phyloP scores from a whole-genome alignment of 1,140 invertebrate genomes.

The Solenopsis invicta region DNA sequence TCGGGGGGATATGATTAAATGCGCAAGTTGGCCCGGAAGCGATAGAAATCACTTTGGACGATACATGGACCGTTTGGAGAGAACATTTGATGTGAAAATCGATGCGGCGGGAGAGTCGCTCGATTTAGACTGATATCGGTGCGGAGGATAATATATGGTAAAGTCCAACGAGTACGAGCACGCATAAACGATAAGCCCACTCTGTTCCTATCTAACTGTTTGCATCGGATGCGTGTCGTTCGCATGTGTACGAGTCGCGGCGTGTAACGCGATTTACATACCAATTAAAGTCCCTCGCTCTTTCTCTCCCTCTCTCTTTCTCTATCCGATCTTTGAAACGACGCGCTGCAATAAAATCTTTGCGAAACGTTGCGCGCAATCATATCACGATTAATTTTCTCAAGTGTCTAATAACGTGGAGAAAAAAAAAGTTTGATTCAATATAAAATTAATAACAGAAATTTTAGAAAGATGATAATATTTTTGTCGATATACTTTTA shows the following conservation, averaged over 20 bases:
- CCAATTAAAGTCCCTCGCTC: constrained; percentile 77
- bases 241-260: constrained; percentile 62
- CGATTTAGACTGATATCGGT: constrained; percentile 74
- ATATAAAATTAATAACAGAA: not conserved
- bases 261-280: constrained; percentile 79
- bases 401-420: constrained; percentile 71
- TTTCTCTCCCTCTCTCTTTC: not conserved
- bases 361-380: constrained; percentile 68
- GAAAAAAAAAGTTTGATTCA: not conserved
- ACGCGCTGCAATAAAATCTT: constrained; percentile 77
- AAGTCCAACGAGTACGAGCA: constrained; percentile 74
- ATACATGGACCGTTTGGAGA: constrained; percentile 44
- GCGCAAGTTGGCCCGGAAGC: constrained; percentile 48
- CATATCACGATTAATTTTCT: constrained; percentile 82
- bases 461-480: not conserved
- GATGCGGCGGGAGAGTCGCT: constrained; percentile 63
- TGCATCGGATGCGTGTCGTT: constrained; percentile 63
- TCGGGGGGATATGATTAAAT: constrained; percentile 9
- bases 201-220: constrained; percentile 52
- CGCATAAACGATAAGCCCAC: constrained; percentile 75
- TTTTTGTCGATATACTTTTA: not conserved
- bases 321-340: constrained; percentile 32
- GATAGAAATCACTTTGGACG: constrained; percentile 76
- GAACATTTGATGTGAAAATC: constrained; percentile 69
- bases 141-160: constrained; percentile 74